A percentile compares a stretch with the other conserved stretches of the same genome.
phyloP scores from a whole-genome alignment of 2,888 invertebrate genomes.

The Acanthococcus lagerstroemiae region DNA sequence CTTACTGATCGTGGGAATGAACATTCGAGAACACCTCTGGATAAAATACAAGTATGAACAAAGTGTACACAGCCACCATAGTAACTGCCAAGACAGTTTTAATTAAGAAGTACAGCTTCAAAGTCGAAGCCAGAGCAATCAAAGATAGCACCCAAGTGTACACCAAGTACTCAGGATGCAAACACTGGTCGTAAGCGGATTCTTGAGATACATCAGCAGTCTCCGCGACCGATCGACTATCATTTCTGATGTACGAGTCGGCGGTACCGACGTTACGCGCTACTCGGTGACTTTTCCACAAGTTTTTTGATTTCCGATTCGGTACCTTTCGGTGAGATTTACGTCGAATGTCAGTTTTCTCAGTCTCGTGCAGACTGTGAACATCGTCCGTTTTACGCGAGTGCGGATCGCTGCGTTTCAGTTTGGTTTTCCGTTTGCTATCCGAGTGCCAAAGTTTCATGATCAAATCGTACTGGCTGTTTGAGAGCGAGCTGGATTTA shows the following conservation, averaged over 20 bases:
- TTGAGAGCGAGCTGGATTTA: no score
- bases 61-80: constrained; percentile 64
- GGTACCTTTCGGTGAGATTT: background rate
- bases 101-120: constrained; percentile 78
- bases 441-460: no score
- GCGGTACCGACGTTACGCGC: background rate
- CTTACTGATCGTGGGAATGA: constrained; percentile 35
- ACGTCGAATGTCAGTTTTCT: no score
- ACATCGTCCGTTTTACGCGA: background rate
- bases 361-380: no score
- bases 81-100: constrained; percentile 67
- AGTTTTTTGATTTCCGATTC: no score
- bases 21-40: constrained; percentile 45
- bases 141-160: constrained; percentile 89
- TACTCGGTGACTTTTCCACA: background rate
- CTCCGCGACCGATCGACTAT: background rate
- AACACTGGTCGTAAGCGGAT: constrained; percentile 42
- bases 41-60: constrained; percentile 55
- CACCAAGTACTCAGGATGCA: constrained; percentile 75
- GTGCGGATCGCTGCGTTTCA: background rate
- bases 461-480: no score
- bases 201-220: constrained; percentile 4
- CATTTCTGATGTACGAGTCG: background rate
- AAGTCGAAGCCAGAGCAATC: constrained; percentile 80
- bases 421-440: background rate